Evolutionary conservation across 37 sponge, comb jelly and placozoan genomes (phyloP).

Genomic region (Corticium candelabrum): DNA sequence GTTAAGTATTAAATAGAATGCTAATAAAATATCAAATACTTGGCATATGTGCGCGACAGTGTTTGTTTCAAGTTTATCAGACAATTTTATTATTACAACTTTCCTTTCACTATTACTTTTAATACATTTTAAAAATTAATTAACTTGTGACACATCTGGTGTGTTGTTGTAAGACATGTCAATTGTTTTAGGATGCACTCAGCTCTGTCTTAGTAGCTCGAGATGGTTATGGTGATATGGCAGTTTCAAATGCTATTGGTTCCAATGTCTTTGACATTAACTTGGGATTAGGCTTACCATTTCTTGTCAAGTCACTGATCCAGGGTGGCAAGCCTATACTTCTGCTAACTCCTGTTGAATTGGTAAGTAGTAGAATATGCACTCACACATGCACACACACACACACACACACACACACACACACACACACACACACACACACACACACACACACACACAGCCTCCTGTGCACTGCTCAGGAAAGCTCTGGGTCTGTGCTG

Average conservation of each 20-base stretch:
- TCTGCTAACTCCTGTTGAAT: constrained; percentile 19
- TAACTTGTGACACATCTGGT: too few species aligned
- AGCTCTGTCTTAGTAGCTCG: constrained; percentile 78
- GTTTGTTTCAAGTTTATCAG: too few species aligned
- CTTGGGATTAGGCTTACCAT: constrained; percentile 65
- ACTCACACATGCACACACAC: neutral
- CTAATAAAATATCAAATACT: too few species aligned
- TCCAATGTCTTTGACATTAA: constrained; percentile 86
- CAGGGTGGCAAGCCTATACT: constrained; percentile 34
- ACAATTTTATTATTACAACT: too few species aligned
- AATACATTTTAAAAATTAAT: too few species aligned
- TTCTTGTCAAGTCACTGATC: constrained; percentile 51
- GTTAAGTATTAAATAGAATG: too few species aligned
- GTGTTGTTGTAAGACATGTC: neutral
- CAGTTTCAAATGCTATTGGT: constrained; percentile 83
- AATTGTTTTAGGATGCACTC: constrained; percentile 29
- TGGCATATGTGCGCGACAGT: too few species aligned
- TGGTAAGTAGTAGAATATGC: constrained; percentile 18
- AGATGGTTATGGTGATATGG: constrained; percentile 90
- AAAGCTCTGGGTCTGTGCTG: too few species aligned
- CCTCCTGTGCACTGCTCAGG: too few species aligned
- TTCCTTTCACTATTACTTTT: too few species aligned
- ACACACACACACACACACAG: neutral
- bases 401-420: too few species aligned
- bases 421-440: constrained; percentile 13